Conservation (phyloP, 53 echinoderm and acorn worm genomes). For the Paracentrotus lividus region DNA sequence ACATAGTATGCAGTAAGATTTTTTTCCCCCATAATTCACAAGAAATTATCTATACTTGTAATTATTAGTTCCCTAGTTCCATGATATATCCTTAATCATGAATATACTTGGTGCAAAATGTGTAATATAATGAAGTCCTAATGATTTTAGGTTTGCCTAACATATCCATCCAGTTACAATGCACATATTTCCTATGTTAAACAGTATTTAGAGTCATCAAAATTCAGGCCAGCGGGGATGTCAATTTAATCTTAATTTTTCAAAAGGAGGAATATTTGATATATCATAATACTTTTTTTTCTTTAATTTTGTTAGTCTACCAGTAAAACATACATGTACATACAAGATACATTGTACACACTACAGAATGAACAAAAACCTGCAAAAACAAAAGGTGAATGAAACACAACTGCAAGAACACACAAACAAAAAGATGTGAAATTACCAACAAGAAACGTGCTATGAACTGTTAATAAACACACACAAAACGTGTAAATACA, state of each 20-base stretch:
- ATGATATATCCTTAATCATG: too few relatives aligned
- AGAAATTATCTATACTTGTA: too few relatives aligned
- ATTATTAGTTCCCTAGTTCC: too few relatives aligned
- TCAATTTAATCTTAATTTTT: not conserved
- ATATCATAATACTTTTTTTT: not conserved
- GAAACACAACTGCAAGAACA: not conserved
- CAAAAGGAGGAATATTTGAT: not conserved
- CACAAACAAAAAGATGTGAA: conserved; percentile 15
- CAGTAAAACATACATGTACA: too few relatives aligned
- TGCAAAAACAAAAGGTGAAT: conserved; percentile 26
- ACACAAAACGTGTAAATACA: conserved; percentile 38
- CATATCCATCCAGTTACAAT: not conserved
- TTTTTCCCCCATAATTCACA: too few relatives aligned
- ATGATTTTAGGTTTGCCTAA: not conserved
- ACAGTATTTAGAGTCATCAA: not conserved
- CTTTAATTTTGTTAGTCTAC: not conserved
- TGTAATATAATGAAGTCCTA: not conserved
- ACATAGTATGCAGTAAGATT: too few relatives aligned
- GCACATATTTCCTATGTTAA: not conserved
- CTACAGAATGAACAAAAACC: conserved; percentile 22
- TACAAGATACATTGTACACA: not conserved
- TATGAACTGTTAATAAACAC: conserved; percentile 8
- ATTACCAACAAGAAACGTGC: conserved; percentile 35
- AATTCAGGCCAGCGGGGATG: not conserved
- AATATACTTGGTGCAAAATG: not conserved